Base-by-base conservation (phyloP, 1,140 invertebrate genomes). In the Heliothis virescens region DNA sequence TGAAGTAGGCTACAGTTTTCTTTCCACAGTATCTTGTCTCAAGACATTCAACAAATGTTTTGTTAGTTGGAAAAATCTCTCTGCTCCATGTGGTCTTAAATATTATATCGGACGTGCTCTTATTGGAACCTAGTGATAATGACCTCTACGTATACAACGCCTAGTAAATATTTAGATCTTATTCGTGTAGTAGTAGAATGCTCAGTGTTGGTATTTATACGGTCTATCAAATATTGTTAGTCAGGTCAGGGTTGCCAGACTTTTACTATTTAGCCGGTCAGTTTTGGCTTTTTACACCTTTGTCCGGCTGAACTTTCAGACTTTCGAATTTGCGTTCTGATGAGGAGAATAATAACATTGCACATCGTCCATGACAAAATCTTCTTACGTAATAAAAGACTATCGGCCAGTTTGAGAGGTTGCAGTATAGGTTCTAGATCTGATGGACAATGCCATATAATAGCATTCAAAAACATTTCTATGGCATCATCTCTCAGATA, bases 281-380 rank as follows among this genome's bases (percentile, higher is more conserved):
- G 16, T 67, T 67, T 67, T 41, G 63, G 63, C 63, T 50, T 67
- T 67, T 48, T 67, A 67, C 41, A 67, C 63, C 63, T 48, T 62
- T 18, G 41, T 48, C 63, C 41, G 63, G 63, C 41, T 67, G 12
- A 67, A 67, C 21, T 60, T 15, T 7, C 9, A 60, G 11, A 26
- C 9, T 21, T 10, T 59, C n/a, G 34, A 41, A 41, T 41, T 41
- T 41, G 9, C 9, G 34, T 41, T 41, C 1, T 41, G 34, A 41
- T 41, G 34, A 41, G 34, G 34, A 41, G 34, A 41, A 41, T 41
- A 41, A 41, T 41, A 41, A 41, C 34, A 41, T 9, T 48, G 41
- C 41, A 48, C 16, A 18, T 48, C 47, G n/a, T 67, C 63, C 63
- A 67, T 67, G 41, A 67, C 63, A 60, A 60, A 10, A 60, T 48